Base-by-base conservation (phyloP, 2,113 vertebrate genomes). In the Melanocharis versteri region DNA sequence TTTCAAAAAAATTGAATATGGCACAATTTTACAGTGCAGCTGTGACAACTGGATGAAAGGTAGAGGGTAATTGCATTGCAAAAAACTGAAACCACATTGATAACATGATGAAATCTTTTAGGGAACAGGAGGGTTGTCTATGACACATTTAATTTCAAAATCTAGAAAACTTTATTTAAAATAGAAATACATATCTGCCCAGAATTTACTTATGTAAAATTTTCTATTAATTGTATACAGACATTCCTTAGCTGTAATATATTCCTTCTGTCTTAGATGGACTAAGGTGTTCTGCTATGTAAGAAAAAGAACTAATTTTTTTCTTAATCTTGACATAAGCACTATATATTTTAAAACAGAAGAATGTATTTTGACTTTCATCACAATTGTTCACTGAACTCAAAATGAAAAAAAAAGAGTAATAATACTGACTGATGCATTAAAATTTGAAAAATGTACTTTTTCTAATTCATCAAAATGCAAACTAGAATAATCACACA, bases 1-100 rank as follows among this genome's bases (percentile, higher is more conserved):
- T 56, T 95, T 65, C 42, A 86, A 76, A 93, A 88, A 87, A 45
- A 84, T 81, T 93, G 68, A 94, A 93, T 83, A 95, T 82, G 72
- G 53, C 60, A 84, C 6, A 84, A 82, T 95, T 97, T 91, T 85
- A 77, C 75, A 92, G 87, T 81, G 84, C 92, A 97, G 84, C 33
- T 87, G n/a, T 81, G 75, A 87, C 78, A 95, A 45, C 75, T 78
- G 50, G 28, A 56, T 95, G 83, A 95, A 94, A 92, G 33, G 51
- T 80, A 71, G 65, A 76, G 83, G 50, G 33, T 68, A 94, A 94
- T 60, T 94, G 47, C 73, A 83, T 68, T 45, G 86, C 84, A 87
- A 70, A 75, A 92, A 93, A 53, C 57, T 73, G 86, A 97, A 94
- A 81, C 22, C 33, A 51, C 44, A 66, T 35, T 82, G 78, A 91